phyloP scores from a whole-genome alignment of 2,113 vertebrate genomes.

The Spizaetus ornatus region DNA sequence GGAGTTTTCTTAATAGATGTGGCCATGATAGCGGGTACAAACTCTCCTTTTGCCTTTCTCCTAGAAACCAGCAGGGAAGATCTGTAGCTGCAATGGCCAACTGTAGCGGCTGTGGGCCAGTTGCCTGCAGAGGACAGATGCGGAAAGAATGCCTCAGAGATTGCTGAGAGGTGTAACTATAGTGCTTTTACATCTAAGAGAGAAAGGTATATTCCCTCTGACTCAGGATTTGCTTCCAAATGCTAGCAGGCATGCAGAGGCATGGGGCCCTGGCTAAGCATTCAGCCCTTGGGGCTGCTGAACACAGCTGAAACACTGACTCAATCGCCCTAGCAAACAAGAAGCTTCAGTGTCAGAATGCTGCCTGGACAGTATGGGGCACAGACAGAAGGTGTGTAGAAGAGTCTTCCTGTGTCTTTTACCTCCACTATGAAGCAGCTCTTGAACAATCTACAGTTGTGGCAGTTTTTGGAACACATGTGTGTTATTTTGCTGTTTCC shows the following conservation, averaged over 20 bases:
- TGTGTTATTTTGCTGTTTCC: background rate
- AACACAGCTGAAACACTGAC: slow-evolving; percentile 34
- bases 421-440: background rate
- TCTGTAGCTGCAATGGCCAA: background rate
- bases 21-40: background rate
- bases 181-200: background rate
- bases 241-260: slow-evolving; percentile 54
- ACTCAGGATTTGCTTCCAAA: slow-evolving; percentile 32
- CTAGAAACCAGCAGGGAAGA: background rate
- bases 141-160: background rate
- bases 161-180: background rate
- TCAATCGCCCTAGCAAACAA: background rate
- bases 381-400: background rate
- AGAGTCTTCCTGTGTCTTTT: background rate
- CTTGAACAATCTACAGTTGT: background rate
- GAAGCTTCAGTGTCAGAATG: background rate
- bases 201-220: slow-evolving; percentile 38
- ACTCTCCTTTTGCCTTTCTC: background rate
- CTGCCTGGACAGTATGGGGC: background rate
- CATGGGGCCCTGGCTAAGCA: slow-evolving; percentile 10
- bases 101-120: background rate
- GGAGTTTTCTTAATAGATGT: background rate
- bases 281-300: slow-evolving; percentile 32
- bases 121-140: slow-evolving; percentile 4
- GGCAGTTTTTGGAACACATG: background rate